Percentiles rank a stretch among this genome's conserved stretches.
Evolutionary conservation across 2,888 invertebrate genomes (phyloP).

Genomic region (Caenorhabditis sp.): DNA sequence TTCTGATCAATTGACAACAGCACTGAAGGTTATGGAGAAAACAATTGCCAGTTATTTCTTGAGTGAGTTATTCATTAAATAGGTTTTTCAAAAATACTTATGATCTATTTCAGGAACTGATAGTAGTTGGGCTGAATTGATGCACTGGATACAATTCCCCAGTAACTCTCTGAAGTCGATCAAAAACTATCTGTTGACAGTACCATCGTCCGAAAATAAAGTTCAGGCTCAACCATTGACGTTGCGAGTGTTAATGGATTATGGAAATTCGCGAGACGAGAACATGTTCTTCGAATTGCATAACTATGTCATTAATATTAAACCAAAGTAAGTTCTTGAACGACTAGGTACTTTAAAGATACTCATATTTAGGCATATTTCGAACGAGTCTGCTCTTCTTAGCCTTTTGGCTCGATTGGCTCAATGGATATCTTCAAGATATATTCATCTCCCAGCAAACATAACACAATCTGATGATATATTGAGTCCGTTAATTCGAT

Average conservation of each 20-base stretch:
- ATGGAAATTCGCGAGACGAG: constrained; percentile 25
- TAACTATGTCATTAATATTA: constrained; percentile 53
- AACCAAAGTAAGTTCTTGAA: constrained; percentile 59
- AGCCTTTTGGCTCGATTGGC: constrained; percentile 47
- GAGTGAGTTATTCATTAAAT: constrained; percentile 42
- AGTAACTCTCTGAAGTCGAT: constrained; percentile 17
- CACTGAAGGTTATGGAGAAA: constrained; percentile 58
- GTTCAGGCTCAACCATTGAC: constrained; percentile 43
- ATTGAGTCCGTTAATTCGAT: constrained; percentile 32
- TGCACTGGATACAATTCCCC: constrained; percentile 53
- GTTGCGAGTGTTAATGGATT: constrained; percentile 42
- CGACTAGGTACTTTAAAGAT: background rate
- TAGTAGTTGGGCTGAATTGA: constrained; percentile 46
- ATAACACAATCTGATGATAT: constrained; percentile 43
- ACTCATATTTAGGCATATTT: constrained; percentile 39
- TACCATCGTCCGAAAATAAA: constrained; percentile 52
- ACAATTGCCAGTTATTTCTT: constrained; percentile 59
- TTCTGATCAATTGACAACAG: constrained; percentile 53
- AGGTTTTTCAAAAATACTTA: background rate
- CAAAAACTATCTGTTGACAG: constrained; percentile 45
- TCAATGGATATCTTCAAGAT: constrained; percentile 35
- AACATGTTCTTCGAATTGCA: constrained; percentile 43
- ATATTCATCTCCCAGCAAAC: constrained; percentile 12
- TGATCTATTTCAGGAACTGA: constrained; percentile 36
- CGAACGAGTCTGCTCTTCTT: constrained; percentile 54